Conservation (phyloP, 2,888 invertebrate genomes). For the Auanema sp. region DNA sequence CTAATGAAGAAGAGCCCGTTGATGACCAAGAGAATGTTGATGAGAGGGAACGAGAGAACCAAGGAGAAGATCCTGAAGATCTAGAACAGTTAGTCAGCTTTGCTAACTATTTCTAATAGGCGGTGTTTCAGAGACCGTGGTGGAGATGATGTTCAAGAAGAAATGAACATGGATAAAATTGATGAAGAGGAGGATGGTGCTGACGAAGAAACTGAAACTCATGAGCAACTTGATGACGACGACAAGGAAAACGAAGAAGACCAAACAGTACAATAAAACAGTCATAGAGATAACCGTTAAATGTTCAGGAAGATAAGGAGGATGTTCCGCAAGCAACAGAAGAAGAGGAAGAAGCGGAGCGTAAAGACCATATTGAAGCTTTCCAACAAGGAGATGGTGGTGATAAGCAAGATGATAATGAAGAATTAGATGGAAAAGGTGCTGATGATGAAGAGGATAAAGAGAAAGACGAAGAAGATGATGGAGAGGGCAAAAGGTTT, state of each 20-base stretch:
- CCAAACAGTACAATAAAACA: slow-evolving; percentile 16
- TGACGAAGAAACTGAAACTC: slow-evolving; percentile 66
- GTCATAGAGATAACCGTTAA: neutral
- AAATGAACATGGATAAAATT: slow-evolving; percentile 61
- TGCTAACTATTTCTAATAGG: neutral
- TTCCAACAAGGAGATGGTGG: slow-evolving; percentile 35
- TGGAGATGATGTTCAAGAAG: slow-evolving; percentile 64
- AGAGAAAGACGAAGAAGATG: slow-evolving; percentile 26
- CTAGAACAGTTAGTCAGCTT: neutral
- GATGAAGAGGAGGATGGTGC: slow-evolving; percentile 46
- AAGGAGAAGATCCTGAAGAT: slow-evolving; percentile 70
- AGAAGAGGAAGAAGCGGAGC: slow-evolving; percentile 14
- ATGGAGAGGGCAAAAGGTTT: slow-evolving; percentile 35
- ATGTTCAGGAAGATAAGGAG: neutral
- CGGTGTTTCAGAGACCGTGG: neutral
- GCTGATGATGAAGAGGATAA: slow-evolving; percentile 33
- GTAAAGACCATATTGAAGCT: slow-evolving; percentile 27
- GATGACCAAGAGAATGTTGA: slow-evolving; percentile 43
- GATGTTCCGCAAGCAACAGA: neutral
- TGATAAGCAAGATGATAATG: slow-evolving; percentile 52
- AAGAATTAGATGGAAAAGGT: slow-evolving; percentile 27
- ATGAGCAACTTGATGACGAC: slow-evolving; percentile 54
- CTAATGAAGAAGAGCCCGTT: slow-evolving; percentile 67
- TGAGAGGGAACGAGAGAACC: slow-evolving; percentile 63
- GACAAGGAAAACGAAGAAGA: slow-evolving; percentile 46